Evolutionary conservation across 1,140 invertebrate genomes (phyloP).

Genomic region (Trichogramma pretiosum): DNA sequence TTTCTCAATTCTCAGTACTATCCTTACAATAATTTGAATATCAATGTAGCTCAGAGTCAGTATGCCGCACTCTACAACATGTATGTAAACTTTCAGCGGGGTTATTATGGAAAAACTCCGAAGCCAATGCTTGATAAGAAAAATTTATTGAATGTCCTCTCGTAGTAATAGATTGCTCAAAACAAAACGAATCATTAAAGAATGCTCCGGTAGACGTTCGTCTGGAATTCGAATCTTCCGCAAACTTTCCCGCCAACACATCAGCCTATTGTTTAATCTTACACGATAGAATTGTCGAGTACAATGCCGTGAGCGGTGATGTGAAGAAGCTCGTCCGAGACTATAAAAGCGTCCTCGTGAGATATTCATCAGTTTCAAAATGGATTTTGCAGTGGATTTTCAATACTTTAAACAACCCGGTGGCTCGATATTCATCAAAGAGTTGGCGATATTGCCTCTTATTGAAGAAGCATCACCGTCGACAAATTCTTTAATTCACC

Average conservation of each 20-base stretch:
- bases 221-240: constrained; percentile 14
- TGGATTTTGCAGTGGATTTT: too few species aligned
- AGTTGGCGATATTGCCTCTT: too few species aligned
- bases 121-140: neutral
- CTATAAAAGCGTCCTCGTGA: too few species aligned
- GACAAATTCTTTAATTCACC: too few species aligned
- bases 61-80: neutral
- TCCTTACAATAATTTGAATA: neutral
- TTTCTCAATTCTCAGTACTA: too few species aligned
- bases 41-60: too few species aligned
- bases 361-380: too few species aligned
- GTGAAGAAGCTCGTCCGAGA: too few species aligned
- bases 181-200: constrained; percentile 17
- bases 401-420: too few species aligned
- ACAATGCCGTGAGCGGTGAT: constrained; percentile 14
- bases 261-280: constrained; percentile 19
- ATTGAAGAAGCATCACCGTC: too few species aligned
- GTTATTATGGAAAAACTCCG: constrained; percentile 2
- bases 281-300: constrained; percentile 16
- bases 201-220: constrained; percentile 10
- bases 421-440: too few species aligned
- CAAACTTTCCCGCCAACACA: constrained; percentile 13
- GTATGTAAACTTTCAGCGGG: constrained; percentile 15
- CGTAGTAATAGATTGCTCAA: constrained; percentile 19
- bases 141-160: constrained; percentile 8